Percentiles rank a stretch among this genome's conserved stretches.
These are phyloP conservation scores for Cataglyphis cursor DNA, from an alignment of 2,888 invertebrate species.

Conservation along the genomic window DNA sequence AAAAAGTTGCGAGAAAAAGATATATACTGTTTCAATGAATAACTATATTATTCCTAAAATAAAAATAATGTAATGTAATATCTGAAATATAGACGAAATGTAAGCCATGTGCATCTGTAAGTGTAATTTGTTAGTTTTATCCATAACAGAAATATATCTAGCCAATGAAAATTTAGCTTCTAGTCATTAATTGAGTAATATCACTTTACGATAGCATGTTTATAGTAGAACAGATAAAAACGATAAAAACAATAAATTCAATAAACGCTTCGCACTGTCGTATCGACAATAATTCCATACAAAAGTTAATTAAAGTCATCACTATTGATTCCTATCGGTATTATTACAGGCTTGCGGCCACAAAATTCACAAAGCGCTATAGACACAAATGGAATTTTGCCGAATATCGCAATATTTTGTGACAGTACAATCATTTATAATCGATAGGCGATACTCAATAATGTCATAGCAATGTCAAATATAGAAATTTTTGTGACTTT, in stretches of 20 bases:
- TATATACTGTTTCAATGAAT: neutral
- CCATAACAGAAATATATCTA: neutral
- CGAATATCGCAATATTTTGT: neutral
- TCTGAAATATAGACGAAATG: neutral
- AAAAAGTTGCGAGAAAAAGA: conserved; percentile 24
- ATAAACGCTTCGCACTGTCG: neutral
- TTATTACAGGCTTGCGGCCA: neutral
- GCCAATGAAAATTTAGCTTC: neutral
- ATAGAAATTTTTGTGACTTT: neutral
- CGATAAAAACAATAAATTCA: neutral
- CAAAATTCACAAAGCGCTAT: conserved; percentile 11
- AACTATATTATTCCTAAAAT: neutral
- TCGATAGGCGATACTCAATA: neutral
- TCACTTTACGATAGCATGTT: neutral
- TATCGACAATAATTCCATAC: neutral
- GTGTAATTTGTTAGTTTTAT: neutral
- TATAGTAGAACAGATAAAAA: neutral
- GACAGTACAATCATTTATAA: neutral
- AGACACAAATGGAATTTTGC: neutral
- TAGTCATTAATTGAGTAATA: neutral
- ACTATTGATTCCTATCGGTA: conserved; percentile 3
- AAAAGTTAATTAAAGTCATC: conserved; percentile 29
- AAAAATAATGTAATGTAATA: neutral
- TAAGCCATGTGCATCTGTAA: neutral
- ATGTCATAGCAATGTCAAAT: neutral